Conservation (phyloP, 1,140 invertebrate genomes). For the Mizuhopecten yessoensis region DNA sequence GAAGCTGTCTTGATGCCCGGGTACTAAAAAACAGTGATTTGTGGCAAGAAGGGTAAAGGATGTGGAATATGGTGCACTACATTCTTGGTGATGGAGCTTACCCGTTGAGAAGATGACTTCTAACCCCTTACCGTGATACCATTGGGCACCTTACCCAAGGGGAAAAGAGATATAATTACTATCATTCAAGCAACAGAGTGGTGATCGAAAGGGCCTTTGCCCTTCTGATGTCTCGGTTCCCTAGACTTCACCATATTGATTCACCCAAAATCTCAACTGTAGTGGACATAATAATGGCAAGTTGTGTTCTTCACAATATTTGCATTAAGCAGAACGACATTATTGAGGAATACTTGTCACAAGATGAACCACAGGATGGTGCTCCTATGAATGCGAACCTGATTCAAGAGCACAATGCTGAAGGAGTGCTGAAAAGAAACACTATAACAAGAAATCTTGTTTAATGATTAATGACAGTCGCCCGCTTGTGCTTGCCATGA, state of each 20-base stretch:
- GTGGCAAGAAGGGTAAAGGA: too few relatives aligned
- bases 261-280: constrained; percentile 19
- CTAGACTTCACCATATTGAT: constrained; percentile 1
- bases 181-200: constrained; percentile 47
- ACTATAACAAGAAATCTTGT: too few relatives aligned
- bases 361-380: not conserved
- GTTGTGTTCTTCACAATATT: constrained; percentile 47
- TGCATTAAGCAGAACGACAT: constrained; percentile 47
- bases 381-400: too few relatives aligned
- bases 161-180: constrained; percentile 51
- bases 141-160: constrained; percentile 63
- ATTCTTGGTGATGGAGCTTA: constrained; percentile 77
- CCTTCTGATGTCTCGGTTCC: constrained; percentile 31
- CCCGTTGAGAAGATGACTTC: constrained; percentile 71
- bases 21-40: too few relatives aligned
- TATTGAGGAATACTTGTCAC: not conserved
- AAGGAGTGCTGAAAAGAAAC: too few relatives aligned
- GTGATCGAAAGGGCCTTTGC: constrained; percentile 47
- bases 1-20: too few relatives aligned
- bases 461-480: too few relatives aligned
- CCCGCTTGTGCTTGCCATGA: too few relatives aligned
- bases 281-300: constrained; percentile 39
- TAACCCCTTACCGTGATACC: constrained; percentile 77
- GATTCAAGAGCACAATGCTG: too few relatives aligned
- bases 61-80: constrained; percentile 54